These are phyloP conservation scores for Apotomis betuletana DNA, from an alignment of 2,888 invertebrate genomes.

Conservation along the genomic window DNA sequence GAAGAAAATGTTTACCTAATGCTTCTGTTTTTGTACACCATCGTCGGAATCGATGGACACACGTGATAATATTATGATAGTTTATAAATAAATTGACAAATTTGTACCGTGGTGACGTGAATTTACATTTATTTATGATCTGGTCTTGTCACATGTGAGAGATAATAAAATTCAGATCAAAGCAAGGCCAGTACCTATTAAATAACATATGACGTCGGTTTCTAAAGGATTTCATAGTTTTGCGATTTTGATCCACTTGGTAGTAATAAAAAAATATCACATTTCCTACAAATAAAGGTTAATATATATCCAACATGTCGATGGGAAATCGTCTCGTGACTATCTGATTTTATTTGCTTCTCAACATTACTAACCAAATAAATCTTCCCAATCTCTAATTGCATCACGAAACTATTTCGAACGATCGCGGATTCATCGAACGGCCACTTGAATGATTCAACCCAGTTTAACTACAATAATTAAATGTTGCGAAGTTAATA, in stretches of 20 bases:
- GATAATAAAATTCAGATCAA: constrained; percentile 36
- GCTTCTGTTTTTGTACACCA: no score
- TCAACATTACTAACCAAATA: neutral
- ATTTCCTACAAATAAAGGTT: no score
- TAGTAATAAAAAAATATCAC: no score
- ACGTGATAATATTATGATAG: neutral
- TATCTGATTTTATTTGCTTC: no score
- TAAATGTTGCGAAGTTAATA: neutral
- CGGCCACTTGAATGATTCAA: neutral
- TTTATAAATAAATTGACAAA: constrained; percentile 26
- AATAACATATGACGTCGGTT: constrained; percentile 27
- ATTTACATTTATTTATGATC: constrained; percentile 35
- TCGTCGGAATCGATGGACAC: neutral
- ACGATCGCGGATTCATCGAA: neutral
- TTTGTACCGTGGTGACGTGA: constrained; percentile 12
- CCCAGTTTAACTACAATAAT: neutral
- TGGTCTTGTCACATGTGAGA: constrained; percentile 29
- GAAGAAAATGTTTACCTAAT: no score
- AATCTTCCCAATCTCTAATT: neutral
- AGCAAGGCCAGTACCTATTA: constrained; percentile 30
- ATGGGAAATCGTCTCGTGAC: no score
- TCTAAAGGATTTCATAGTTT: neutral
- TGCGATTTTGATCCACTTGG: neutral
- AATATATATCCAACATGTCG: no score
- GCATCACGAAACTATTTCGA: neutral